Base-by-base conservation (phyloP, 1,140 invertebrate genomes). In the Diorhabda sublineata region DNA sequence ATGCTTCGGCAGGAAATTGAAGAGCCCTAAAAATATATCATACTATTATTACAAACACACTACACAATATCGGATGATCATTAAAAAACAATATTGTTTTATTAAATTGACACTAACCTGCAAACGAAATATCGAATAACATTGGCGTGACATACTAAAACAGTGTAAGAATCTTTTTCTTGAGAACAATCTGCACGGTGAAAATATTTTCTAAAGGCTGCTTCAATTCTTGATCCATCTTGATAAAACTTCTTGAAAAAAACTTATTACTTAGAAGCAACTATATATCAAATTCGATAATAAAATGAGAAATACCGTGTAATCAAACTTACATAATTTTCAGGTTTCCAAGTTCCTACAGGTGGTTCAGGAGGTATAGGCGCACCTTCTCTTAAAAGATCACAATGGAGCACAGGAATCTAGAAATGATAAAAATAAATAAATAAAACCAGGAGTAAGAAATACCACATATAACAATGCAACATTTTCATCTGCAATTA, bases 111-210 rank as follows among this genome's bases (percentile, higher is more conserved):
- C 4, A 82, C 81, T 84, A 81, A 96, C 94, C 94, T 89, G 85
- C 97, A 99, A 11, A 98, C 90, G 83, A 99, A 98, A 83, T 98
- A 99, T 68, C 98, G 84, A 75, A 99, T 99, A 7, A 99, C 97
- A 84, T 99, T 99, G 8, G 94, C 97, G 84, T 99, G 98, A 73
- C 97, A 99, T 4, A 99, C 96, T 59, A 99, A 84, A 44, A 99
- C 80, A 61, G 98, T 98, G 81, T 94, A 97, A 4, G 88, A 89
- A 80, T 98, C 95, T 68, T 90, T 83, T 61, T 88, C 85, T 82
- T 99, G 95, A 3, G 85, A 82, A 2, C 90, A 86, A 62, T 87
- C 83, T 26, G 98, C 97, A 67, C 98, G 85, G 82, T 99, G 89
- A 81, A 99, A 93, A 83, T 98, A 96, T 75, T 92, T 91, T 61